Conservation (phyloP, 2,113 vertebrate species). For the Saguinus midas region DNA sequence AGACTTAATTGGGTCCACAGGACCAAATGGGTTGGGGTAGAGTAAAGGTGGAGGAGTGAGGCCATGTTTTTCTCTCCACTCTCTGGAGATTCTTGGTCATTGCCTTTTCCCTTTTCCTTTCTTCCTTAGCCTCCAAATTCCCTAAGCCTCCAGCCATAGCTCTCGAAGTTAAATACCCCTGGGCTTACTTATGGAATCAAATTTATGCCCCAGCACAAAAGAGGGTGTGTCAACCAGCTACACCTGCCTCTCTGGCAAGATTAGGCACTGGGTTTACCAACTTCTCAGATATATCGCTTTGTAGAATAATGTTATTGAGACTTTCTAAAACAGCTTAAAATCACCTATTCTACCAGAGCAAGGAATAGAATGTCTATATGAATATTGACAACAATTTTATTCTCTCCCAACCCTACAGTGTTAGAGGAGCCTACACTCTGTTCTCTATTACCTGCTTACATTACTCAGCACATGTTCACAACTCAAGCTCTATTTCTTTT, state of each 20-base stretch:
- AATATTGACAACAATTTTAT: not conserved
- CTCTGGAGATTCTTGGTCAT: not conserved
- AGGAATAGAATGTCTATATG: not conserved
- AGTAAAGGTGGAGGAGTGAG: not conserved
- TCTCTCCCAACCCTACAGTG: not conserved
- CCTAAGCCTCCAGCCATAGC: not conserved
- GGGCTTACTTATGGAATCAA: not conserved
- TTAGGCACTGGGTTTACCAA: not conserved
- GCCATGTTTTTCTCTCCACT: not conserved
- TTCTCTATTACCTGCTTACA: not conserved
- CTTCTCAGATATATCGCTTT: not conserved
- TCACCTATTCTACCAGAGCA: not conserved
- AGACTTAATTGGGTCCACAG: not conserved
- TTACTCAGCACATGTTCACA: constrained; percentile 19
- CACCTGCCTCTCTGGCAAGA: not conserved
- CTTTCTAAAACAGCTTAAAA: constrained; percentile 3
- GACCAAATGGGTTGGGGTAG: not conserved
- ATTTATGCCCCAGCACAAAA: not conserved
- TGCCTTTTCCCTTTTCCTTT: not conserved
- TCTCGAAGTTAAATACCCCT: not conserved
- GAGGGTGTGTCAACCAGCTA: not conserved
- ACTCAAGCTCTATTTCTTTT: constrained; percentile 19
- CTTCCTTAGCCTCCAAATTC: not conserved
- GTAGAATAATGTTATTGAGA: not conserved
- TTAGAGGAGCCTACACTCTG: not conserved